Base-by-base conservation (phyloP, 2,113 vertebrate species). In the Pongo abelii region DNA sequence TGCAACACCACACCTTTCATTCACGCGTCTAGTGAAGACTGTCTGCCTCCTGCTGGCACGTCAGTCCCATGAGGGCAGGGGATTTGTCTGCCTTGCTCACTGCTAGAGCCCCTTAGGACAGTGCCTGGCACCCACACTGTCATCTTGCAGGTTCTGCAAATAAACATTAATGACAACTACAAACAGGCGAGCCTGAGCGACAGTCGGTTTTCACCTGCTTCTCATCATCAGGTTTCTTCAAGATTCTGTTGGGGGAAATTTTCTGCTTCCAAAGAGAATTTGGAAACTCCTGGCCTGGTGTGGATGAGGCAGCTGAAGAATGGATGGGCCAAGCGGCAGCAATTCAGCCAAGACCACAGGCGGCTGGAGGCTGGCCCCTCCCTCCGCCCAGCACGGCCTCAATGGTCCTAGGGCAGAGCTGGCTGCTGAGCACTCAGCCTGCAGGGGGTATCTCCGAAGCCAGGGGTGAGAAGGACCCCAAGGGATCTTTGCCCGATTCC, bases 361-460 rank as follows among this genome's bases (percentile, higher is more conserved):
- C 4, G 18, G 57, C 55, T 40, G 40, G 55, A 1, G 0, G 55
- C 10, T 0, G 10, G 75, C 23, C 70, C 20, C 25, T 32, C 48
- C 20, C 32, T 16, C 46, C 22, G 5, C 46, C 23, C 17, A 12
- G 75, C 75, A 7, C 0, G 1, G 75, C 67, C 67, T 69, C 67
- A n/a, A 18, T 69, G 67, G 67, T 14, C 32, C 32, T 35, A 12
- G 32, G 67, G 32, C 48, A 50, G 77, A 32, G 30, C 48, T 79
- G 46, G 70, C 38, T 22, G 69, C 84, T 17, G 13, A 43, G 61
- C 61, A 64, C 12, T 30, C 57, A 23, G 75, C 14, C 87, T 67
- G 30, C 23, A 59, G 46, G 59, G 35, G 75, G 35, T 1, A 0
- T 25, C 14, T 10, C 27, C 72, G 14, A 25, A 46, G 74, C 74